Conservation (phyloP, 2,797 vertebrate genomes). For the Sebastes baramenuke region DNA sequence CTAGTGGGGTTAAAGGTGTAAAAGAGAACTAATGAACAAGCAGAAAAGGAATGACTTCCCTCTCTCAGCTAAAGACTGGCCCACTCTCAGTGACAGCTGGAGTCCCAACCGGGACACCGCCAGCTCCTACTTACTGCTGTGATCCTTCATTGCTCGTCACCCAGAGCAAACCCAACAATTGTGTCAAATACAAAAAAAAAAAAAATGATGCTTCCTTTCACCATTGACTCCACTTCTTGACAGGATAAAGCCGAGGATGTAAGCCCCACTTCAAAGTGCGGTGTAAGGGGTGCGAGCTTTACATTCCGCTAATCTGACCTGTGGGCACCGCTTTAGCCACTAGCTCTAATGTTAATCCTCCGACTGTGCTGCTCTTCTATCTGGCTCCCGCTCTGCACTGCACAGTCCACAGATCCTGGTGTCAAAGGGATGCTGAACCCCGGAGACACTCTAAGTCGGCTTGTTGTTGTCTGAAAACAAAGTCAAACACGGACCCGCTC, state of each 20-base stretch:
- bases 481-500: slow-evolving; percentile 5
- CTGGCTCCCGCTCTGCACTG: slow-evolving; percentile 15
- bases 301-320: slow-evolving; percentile 75
- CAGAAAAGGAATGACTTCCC: background rate
- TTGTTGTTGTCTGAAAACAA: slow-evolving; percentile 49
- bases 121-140: background rate
- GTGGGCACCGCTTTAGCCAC: slow-evolving; percentile 66
- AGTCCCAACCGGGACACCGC: background rate
- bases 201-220: slow-evolving; percentile 33
- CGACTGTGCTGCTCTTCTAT: slow-evolving; percentile 41
- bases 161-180: slow-evolving; percentile 3
- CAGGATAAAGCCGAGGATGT: slow-evolving; percentile 61
- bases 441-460: slow-evolving; percentile 24
- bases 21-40: background rate
- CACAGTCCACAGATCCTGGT: slow-evolving; percentile 40
- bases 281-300: slow-evolving; percentile 56
- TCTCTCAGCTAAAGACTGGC: background rate
- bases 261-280: slow-evolving; percentile 71
- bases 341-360: slow-evolving; percentile 69
- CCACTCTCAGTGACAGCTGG: background rate
- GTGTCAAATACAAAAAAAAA: background rate
- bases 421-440: slow-evolving; percentile 47
- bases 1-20: background rate
- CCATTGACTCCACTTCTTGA: slow-evolving; percentile 35
- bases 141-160: slow-evolving; percentile 34